Evolutionary conservation across 2,888 invertebrate genomes (phyloP), one percentile per base, ranked within the genome.

Genomic region (Villa cingulata): DNA sequence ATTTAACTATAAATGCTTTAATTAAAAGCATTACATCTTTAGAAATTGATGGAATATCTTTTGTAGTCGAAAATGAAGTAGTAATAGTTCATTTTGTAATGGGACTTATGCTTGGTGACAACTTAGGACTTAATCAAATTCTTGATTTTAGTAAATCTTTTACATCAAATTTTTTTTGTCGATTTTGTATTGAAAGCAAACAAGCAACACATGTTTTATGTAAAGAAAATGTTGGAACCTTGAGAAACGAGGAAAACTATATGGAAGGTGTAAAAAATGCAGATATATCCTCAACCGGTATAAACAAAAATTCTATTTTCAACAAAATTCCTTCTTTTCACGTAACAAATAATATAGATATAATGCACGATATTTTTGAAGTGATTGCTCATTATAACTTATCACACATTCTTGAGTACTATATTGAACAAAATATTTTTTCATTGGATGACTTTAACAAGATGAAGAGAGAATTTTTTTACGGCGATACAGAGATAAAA

Each of bases 301-400:
- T 51, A 12, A 38, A 29, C 12, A 36, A 41, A 45, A 34, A 46
- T 19, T 51, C 51, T 29, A 37, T 48, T 16, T 37, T 48, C 12
- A 51, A 51, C 18, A 46, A 37, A 37, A 46, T 51, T 19, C 45
- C 46, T 32, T 48, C 48, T n/a, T 51, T 51, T 38, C 51, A 51
- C 46, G 51, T 51, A 17, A 48, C 48, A n/a, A 43, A 16, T 20
- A 51, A 48, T 46, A 46, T 51, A 29, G 51, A 53, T 50, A 39
- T 52, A 29, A 52, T 53, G 53, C 53, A 53, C 37, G 51, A 53
- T 34, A n/a, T 52, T 16, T 49, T 46, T 44, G 46, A 46, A 38
- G 49, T 46, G 5, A 38, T 50, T 37, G 43, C 43, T 36, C 44
- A 48, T 50, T 50, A 50, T 39, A 47, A 52, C 36, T 17, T 50